phyloP scores from a whole-genome alignment of 2,888 invertebrate genomes.

The Kryphioiulus occultus region DNA sequence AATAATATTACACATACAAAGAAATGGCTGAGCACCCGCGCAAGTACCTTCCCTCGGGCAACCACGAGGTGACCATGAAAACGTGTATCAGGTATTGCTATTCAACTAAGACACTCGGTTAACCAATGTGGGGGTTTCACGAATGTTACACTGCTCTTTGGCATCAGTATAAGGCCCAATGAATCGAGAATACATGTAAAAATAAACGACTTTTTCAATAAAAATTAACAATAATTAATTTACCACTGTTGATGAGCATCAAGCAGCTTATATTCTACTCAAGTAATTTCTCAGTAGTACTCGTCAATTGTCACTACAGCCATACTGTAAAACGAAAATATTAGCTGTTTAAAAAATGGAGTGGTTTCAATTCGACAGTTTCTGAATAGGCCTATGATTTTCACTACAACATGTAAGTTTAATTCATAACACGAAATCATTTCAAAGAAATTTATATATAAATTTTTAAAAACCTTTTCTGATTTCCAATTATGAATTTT shows the following conservation, averaged over 20 bases:
- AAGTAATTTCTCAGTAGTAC: too few species aligned
- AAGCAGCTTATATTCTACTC: background rate
- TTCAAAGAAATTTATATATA: too few species aligned
- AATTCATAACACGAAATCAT: too few species aligned
- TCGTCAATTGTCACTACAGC: too few species aligned
- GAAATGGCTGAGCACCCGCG: constrained; percentile 45
- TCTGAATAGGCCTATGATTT: too few species aligned
- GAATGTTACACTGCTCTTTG: background rate
- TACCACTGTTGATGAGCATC: background rate
- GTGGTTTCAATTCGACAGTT: too few species aligned
- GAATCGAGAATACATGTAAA: background rate
- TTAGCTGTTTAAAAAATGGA: too few species aligned
- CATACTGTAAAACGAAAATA: too few species aligned
- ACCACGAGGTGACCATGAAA: background rate
- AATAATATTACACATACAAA: constrained; percentile 51
- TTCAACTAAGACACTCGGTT: constrained; percentile 49
- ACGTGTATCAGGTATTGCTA: constrained; percentile 44
- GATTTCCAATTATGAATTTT: too few species aligned
- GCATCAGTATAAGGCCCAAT: background rate
- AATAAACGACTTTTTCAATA: too few species aligned
- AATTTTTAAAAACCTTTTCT: too few species aligned
- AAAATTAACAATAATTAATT: background rate
- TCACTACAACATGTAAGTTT: too few species aligned
- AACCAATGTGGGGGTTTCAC: background rate
- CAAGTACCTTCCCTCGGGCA: background rate